phyloP scores from a whole-genome alignment of 2,113 vertebrate species.

The Struthidea cinerea region DNA sequence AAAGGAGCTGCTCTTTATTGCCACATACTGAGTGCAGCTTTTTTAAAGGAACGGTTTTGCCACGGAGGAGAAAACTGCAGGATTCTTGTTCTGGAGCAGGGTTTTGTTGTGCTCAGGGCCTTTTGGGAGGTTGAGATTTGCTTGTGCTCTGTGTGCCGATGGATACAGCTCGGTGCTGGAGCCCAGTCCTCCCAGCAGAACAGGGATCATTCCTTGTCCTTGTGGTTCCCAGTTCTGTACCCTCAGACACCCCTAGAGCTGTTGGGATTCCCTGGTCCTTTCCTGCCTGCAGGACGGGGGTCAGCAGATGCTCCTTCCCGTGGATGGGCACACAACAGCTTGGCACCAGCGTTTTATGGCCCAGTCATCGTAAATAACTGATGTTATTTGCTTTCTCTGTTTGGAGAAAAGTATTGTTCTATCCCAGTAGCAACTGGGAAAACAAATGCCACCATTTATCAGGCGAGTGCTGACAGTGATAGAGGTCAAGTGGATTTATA shows the following conservation, averaged over 20 bases:
- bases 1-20: background rate
- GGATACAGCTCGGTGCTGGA: background rate
- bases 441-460: conserved; percentile 44
- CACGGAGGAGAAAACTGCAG: fast-evolving
- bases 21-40: background rate
- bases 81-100: background rate
- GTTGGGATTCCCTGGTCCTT: background rate
- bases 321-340: background rate
- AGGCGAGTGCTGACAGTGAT: conserved; percentile 14
- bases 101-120: background rate
- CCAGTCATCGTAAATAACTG: background rate
- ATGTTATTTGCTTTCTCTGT: background rate
- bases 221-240: background rate
- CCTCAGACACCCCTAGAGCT: background rate
- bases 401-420: conserved; percentile 6
- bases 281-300: background rate
- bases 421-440: conserved; percentile 13
- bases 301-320: background rate
- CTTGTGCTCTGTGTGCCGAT: background rate
- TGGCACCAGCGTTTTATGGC: background rate
- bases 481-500: conserved; percentile 63
- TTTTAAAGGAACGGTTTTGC: background rate
- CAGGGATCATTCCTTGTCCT: background rate
- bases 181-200: background rate
- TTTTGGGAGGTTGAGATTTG: background rate